Percentiles rank a stretch among this genome's conserved stretches.
Conservation (phyloP, 2,797 vertebrate species). For the Momotus momota region DNA sequence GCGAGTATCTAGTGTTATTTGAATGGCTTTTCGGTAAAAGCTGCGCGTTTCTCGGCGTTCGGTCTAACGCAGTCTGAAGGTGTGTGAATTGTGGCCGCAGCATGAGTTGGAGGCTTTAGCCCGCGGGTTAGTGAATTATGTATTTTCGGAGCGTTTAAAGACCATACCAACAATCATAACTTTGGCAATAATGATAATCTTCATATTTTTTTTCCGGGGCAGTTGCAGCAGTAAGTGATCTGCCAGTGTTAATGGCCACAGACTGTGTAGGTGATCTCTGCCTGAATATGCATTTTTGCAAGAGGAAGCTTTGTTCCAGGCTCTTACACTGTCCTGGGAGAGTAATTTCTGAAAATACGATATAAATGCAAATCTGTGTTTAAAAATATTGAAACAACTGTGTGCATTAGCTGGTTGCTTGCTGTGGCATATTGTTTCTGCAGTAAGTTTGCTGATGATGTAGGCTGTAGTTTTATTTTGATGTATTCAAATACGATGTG, state of each 20-base stretch:
- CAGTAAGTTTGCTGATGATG: neutral
- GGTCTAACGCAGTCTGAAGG: neutral
- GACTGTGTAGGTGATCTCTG: neutral
- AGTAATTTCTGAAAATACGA: neutral
- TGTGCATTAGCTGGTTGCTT: neutral
- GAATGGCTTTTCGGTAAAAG: neutral
- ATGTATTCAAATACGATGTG: neutral
- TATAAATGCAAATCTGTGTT: constrained; percentile 9
- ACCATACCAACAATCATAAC: neutral
- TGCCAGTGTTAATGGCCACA: neutral
- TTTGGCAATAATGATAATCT: neutral
- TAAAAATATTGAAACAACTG: neutral
- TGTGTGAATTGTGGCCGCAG: neutral
- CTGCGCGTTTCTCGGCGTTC: neutral
- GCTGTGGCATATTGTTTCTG: neutral
- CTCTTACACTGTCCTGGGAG: neutral
- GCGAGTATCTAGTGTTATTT: neutral
- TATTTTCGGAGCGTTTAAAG: neutral
- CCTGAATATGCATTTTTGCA: neutral
- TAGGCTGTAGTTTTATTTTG: neutral
- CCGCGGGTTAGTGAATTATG: neutral
- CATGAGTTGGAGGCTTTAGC: neutral
- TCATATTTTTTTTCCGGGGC: neutral
- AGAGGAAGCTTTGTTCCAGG: neutral
- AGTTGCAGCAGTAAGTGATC: neutral